phyloP scores from a whole-genome alignment of 2,888 invertebrate species.

The Vandiemenella viatica region DNA sequence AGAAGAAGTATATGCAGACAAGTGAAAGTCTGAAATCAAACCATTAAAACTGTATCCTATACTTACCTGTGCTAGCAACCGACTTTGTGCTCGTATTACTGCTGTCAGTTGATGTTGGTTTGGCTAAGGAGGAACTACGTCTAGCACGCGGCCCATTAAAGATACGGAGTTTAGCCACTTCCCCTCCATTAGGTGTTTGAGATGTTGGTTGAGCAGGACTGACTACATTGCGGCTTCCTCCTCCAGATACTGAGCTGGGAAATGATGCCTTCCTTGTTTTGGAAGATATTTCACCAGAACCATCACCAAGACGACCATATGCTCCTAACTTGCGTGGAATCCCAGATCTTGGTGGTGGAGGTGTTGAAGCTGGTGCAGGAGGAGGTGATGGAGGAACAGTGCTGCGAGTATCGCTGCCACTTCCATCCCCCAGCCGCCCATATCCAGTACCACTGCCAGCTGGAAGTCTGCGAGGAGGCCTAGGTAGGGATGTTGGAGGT shows the following conservation, averaged over 20 bases:
- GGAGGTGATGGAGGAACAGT: conserved; percentile 1
- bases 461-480: conserved; percentile 33
- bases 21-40: too few relatives aligned
- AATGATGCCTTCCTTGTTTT: conserved; percentile 10
- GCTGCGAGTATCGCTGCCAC: conserved; percentile 23
- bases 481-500: conserved; percentile 55
- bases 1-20: too few relatives aligned
- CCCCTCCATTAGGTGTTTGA: conserved; percentile 7
- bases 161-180: conserved; percentile 19
- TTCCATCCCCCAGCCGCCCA: conserved; percentile 41
- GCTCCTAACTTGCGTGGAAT: conserved; percentile 39
- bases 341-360: conserved; percentile 31
- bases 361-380: conserved; percentile 14
- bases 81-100: conserved; percentile 9
- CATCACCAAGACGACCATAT: conserved; percentile 40
- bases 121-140: conserved; percentile 24
- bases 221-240: conserved; percentile 6
- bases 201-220: conserved; percentile 8
- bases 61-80: conserved; percentile 11
- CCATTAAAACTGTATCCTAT: conserved; percentile 16
- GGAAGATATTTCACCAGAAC: conserved; percentile 22
- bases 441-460: conserved; percentile 32
- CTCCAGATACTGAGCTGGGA: background rate
- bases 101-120: conserved; percentile 8
- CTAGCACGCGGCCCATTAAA: conserved; percentile 28